Base-by-base conservation (phyloP, 2,113 vertebrate genomes). In the Centropus bengalensis region DNA sequence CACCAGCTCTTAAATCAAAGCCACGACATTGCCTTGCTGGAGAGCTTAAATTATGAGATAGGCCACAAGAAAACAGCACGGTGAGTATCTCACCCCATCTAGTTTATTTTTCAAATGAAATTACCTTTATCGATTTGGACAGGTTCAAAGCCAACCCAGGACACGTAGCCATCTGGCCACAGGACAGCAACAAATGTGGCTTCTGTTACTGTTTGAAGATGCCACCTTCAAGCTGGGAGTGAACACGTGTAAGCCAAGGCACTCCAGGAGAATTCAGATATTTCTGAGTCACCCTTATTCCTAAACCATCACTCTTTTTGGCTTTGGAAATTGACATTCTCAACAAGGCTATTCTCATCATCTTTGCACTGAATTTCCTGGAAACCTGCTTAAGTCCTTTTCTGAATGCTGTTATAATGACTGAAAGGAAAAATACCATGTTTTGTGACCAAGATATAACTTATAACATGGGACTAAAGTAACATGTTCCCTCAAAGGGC, bases 181-280 rank as follows among this genome's bases (percentile, higher is more conserved):
- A 87, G 83, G 64, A 89, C 2, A 0, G 58, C 95, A 95, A 73
- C 44, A 92, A 97, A 71, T 7, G 62, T 47, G 76, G 52, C 49
- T 83, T 94, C 85, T 95, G 85, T 94, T 81, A 67, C 92, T 77
- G 36, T 74, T 94, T 93, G 76, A 86, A 69, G 71, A 69, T 89
- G 81, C 78, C 82, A 88, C 89, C 84, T 97, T 95, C 96, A 95
- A 96, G 67, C 95, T 96, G 87, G 93, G 83, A 95, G 77, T 56
- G 91, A 94, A 45, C 56, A 88, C 13, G 6, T 45, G 67, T 40
- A 73, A 73, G 70, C 76, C 87, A 96, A 74, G 59, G n/a, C 76
- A 44, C 64, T 32, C 70, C 84, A 79, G 84, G 85, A 83, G 62
- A 85, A 87, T 33, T 75, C 21, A 69, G 32, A 14, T 86, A 76